These are phyloP conservation scores for Xenopus tropicalis DNA, from an alignment of 2,113 vertebrate genomes.

Conservation along the genomic window UCB_Xtro_10.0 CM004446.2:141903001-141903500, in stretches of 20 bases:
- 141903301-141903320: slow-evolving; percentile 48
- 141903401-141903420: slow-evolving; percentile 6
- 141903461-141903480: too few relatives aligned
- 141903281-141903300: slow-evolving; percentile 54
- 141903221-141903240: slow-evolving; percentile 51
- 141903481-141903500: too few relatives aligned
- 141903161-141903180: too few relatives aligned
- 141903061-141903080: too few relatives aligned
- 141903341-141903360: slow-evolving; percentile 63
- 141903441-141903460: too few relatives aligned
- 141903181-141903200: slow-evolving; percentile 30
- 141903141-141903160: too few relatives aligned
- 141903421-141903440: background rate
- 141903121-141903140: too few relatives aligned
- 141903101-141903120: too few relatives aligned
- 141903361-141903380: slow-evolving; percentile 41
- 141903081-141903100: too few relatives aligned
- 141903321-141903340: slow-evolving; percentile 73
- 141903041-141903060: too few relatives aligned
- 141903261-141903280: slow-evolving; percentile 49
- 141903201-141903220: slow-evolving; percentile 59
- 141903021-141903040: too few relatives aligned
- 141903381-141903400: slow-evolving; percentile 22
- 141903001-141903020: too few relatives aligned
- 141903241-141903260: slow-evolving; percentile 38